Evolutionary conservation across 2,797 vertebrate species (phyloP).

Genomic region (Chaenodraco wilsoni): DNA sequence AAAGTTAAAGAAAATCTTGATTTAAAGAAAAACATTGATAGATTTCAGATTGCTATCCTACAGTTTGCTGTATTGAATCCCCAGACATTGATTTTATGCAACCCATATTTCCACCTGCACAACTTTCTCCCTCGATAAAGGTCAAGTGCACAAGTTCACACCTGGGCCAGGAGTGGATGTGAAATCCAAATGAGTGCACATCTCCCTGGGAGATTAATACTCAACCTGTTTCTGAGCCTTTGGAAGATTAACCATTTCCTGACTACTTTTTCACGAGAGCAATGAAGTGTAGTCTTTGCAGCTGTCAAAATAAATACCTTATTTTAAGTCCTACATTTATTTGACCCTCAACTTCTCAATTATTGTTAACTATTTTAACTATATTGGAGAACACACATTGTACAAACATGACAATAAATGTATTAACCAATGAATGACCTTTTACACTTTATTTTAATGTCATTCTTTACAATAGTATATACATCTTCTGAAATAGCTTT

Average conservation of each 20-base stretch:
- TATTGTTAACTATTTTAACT: not conserved
- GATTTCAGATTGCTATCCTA: not conserved
- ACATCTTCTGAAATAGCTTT: slow-evolving; percentile 1
- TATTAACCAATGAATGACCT: not conserved
- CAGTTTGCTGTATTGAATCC: slow-evolving; percentile 23
- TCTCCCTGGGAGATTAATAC: slow-evolving; percentile 72
- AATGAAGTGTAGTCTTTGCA: slow-evolving; percentile 44
- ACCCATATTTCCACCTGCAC: slow-evolving; percentile 52
- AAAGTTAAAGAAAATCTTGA: not conserved
- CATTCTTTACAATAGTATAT: not conserved
- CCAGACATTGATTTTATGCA: slow-evolving; percentile 27
- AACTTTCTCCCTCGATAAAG: slow-evolving; percentile 48
- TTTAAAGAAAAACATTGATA: not conserved
- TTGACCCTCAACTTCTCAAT: slow-evolving; percentile 4
- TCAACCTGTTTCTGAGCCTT: slow-evolving; percentile 62
- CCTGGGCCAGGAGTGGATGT: slow-evolving; percentile 56
- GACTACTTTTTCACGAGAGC: slow-evolving; percentile 47
- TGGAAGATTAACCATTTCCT: slow-evolving; percentile 51
- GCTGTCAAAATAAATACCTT: slow-evolving; percentile 45
- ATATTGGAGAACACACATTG: not conserved
- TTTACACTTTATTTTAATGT: slow-evolving; percentile 8
- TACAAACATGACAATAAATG: slow-evolving; percentile 2
- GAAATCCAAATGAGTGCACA: slow-evolving; percentile 66
- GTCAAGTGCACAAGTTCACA: slow-evolving; percentile 68
- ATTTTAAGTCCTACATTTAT: slow-evolving; percentile 10